A percentile compares a stretch with the other conserved stretches of the same genome.
These are phyloP conservation scores for Netelia melanura DNA, from an alignment of 2,888 invertebrate species.

Conservation along the genomic window DNA sequence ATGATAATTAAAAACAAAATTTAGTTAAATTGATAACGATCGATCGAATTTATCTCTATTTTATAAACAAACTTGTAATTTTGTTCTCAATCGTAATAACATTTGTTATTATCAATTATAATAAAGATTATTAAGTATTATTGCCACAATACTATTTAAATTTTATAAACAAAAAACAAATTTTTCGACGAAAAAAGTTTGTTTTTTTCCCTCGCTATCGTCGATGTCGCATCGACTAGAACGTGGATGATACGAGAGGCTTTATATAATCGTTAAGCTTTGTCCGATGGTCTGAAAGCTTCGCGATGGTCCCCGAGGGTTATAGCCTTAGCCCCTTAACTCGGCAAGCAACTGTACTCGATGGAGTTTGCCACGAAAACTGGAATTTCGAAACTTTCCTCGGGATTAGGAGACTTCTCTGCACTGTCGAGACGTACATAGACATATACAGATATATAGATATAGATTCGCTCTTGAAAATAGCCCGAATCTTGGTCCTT, in stretches of 20 bases:
- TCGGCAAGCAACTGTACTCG: neutral
- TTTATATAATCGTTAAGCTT: constrained; percentile 55
- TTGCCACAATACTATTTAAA: too few species aligned
- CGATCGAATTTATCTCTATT: too few species aligned
- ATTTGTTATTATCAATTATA: too few species aligned
- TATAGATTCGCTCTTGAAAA: constrained; percentile 11
- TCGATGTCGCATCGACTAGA: neutral
- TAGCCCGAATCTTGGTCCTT: constrained; percentile 13
- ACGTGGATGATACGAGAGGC: constrained; percentile 19
- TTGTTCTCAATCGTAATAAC: too few species aligned
- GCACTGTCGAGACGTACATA: neutral
- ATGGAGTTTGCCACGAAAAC: constrained; percentile 12
- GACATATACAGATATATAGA: neutral
- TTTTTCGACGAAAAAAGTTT: too few species aligned
- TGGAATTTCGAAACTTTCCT: constrained; percentile 48
- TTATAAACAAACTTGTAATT: too few species aligned
- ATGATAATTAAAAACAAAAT: too few species aligned
- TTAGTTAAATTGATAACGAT: too few species aligned
- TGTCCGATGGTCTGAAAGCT: constrained; percentile 47
- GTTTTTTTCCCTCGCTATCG: too few species aligned
- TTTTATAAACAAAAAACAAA: too few species aligned
- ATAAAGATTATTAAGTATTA: too few species aligned
- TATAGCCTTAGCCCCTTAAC: neutral
- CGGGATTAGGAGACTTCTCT: constrained; percentile 38
- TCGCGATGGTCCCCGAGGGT: constrained; percentile 33